Evolutionary conservation across 2,797 vertebrate genomes (phyloP).

Genomic region (Silurus lanzhouensis): DNA sequence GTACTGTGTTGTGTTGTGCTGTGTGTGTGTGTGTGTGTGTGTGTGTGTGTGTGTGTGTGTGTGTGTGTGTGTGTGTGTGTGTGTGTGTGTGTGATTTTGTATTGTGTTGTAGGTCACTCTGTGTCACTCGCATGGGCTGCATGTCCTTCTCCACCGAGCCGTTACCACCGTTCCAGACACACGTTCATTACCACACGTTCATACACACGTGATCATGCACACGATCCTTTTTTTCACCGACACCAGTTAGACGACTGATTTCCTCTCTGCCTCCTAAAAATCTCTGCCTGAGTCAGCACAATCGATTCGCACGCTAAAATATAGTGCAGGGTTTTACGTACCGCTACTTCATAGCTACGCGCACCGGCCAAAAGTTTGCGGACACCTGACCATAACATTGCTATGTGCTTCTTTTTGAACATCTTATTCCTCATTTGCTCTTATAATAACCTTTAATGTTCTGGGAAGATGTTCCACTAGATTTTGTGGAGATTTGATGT

Average conservation of each 20-base stretch:
- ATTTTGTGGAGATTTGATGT: too few relatives aligned
- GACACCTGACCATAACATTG: too few relatives aligned
- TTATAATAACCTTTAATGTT: too few relatives aligned
- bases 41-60: not conserved
- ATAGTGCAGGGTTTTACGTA: too few relatives aligned
- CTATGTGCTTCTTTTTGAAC: too few relatives aligned
- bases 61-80: not conserved
- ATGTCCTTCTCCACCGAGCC: constrained; percentile 11
- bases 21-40: not conserved
- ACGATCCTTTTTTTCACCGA: constrained; percentile 12
- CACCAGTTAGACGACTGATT: not conserved
- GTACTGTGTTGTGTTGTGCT: not conserved
- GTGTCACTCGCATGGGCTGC: constrained; percentile 42
- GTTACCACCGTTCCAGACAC: not conserved
- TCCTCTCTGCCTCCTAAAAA: not conserved
- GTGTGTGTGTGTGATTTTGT: constrained; percentile 2
- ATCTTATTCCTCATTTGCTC: too few relatives aligned
- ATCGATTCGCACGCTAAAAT: too few relatives aligned
- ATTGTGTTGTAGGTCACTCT: constrained; percentile 1
- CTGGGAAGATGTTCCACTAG: too few relatives aligned
- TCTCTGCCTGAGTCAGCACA: too few relatives aligned
- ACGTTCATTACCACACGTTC: not conserved
- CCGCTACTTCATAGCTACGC: too few relatives aligned
- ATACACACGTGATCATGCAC: constrained; percentile 23
- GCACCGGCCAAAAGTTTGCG: too few relatives aligned